Evolutionary conservation across 2,888 invertebrate species (phyloP).

Genomic region (Chrysotoxum bicinctum): DNA sequence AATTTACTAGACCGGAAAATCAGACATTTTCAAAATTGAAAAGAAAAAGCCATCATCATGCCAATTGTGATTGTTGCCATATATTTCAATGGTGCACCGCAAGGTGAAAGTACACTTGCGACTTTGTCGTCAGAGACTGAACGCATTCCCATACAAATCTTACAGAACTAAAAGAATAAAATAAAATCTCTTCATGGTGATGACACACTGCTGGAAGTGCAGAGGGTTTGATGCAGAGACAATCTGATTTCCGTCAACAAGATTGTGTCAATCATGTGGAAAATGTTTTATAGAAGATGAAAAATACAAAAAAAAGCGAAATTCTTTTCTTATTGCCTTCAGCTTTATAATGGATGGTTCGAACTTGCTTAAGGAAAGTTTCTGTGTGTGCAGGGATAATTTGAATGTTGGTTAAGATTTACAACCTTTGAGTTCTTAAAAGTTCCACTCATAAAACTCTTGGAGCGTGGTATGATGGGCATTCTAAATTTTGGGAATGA

Average conservation of each 20-base stretch:
- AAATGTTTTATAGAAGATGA: not conserved
- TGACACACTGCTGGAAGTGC: not conserved
- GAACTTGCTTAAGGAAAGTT: conserved; percentile 4
- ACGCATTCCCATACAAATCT: conserved; percentile 16
- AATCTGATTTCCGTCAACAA: conserved; percentile 28
- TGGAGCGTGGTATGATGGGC: no score
- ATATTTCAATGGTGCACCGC: conserved; percentile 52
- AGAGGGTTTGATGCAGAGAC: not conserved
- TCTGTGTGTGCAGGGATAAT: not conserved
- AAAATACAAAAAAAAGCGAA: not conserved
- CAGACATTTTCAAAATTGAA: conserved; percentile 34
- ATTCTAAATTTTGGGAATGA: no score
- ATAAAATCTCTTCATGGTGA: not conserved
- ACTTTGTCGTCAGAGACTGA: conserved; percentile 13
- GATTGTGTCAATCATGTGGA: conserved; percentile 22
- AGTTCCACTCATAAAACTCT: no score
- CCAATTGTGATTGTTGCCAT: conserved; percentile 38
- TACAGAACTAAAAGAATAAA: not conserved
- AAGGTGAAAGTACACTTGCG: conserved; percentile 66
- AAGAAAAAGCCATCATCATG: conserved; percentile 29
- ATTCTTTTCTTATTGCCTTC: conserved; percentile 11
- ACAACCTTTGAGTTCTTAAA: no score
- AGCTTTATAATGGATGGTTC: not conserved
- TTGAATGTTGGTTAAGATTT: no score
- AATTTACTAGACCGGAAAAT: conserved; percentile 71